Conservation (phyloP, 2,113 vertebrate genomes). For the Anhinga anhinga region DNA sequence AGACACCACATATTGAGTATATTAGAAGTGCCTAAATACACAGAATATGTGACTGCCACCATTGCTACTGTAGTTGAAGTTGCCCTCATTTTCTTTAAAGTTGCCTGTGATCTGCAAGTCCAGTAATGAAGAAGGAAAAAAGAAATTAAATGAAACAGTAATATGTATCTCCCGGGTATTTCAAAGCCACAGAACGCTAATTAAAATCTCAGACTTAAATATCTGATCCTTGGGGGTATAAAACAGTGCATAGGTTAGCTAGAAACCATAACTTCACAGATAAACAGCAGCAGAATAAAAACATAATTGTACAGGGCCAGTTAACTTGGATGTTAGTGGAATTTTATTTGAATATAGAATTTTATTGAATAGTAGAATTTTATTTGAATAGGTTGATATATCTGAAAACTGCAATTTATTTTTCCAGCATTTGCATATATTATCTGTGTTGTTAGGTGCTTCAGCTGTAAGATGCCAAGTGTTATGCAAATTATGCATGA, state of each 20-base stretch:
- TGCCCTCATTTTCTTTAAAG: conserved; percentile 36
- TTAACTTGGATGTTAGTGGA: not conserved
- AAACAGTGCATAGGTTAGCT: not conserved
- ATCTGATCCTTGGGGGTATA: not conserved
- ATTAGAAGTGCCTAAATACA: not conserved
- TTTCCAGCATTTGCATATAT: not conserved
- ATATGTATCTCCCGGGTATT: not conserved
- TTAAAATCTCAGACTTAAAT: conserved; percentile 39
- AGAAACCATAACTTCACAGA: not conserved
- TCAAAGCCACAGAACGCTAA: conserved; percentile 5
- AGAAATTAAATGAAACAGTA: not conserved
- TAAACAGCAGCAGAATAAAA: not conserved
- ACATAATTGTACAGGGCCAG: not conserved
- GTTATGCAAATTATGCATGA: not conserved
- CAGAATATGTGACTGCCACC: not conserved
- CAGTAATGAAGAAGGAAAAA: conserved; percentile 11
- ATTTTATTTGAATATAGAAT: not conserved
- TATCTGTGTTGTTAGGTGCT: not conserved
- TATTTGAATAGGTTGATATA: not conserved
- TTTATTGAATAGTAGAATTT: not conserved
- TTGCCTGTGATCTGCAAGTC: conserved; percentile 13
- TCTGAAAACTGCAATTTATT: not conserved
- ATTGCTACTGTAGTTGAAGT: not conserved
- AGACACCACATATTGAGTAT: not conserved
- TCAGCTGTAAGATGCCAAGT: not conserved